Evolutionary conservation across 1,140 invertebrate genomes (phyloP).

Genomic region (Orius laevigatus): DNA sequence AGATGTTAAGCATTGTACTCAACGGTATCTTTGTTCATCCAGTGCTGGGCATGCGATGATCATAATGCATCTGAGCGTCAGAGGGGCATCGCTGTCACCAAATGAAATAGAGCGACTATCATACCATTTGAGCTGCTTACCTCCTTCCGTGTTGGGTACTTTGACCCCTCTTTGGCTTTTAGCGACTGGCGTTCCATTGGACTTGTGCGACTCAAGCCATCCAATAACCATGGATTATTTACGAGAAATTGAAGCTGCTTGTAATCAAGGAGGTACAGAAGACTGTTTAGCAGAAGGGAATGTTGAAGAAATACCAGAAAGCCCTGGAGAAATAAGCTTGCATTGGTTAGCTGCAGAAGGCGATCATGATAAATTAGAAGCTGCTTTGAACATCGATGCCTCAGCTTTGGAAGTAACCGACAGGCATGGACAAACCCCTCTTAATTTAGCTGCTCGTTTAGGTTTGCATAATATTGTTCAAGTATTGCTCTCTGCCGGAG

Average conservation of each 20-base stretch:
- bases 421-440: slow-evolving; percentile 60
- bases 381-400: slow-evolving; percentile 40
- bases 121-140: slow-evolving; percentile 33
- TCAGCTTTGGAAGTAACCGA: slow-evolving; percentile 45
- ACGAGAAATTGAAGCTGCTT: slow-evolving; percentile 17
- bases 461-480: slow-evolving; percentile 60
- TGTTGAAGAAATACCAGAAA: slow-evolving; percentile 3
- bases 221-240: slow-evolving; percentile 11
- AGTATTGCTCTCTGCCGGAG: slow-evolving; percentile 51
- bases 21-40: slow-evolving; percentile 78
- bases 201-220: slow-evolving; percentile 16
- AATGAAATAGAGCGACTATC: slow-evolving; percentile 37
- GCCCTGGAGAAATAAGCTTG: slow-evolving; percentile 26
- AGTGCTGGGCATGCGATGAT: slow-evolving; percentile 77
- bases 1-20: slow-evolving; percentile 92
- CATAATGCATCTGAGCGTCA: slow-evolving; percentile 59
- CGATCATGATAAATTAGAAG: slow-evolving; percentile 42
- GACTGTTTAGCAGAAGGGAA: slow-evolving; percentile 9
- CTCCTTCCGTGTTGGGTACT: slow-evolving; percentile 12
- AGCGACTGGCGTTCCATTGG: slow-evolving; percentile 15
- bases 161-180: slow-evolving; percentile 18
- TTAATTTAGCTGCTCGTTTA: slow-evolving; percentile 67
- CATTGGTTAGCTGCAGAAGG: slow-evolving; percentile 62
- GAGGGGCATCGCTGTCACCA: slow-evolving; percentile 32
- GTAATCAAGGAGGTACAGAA: slow-evolving; percentile 14